Evolutionary conservation across 2,797 vertebrate genomes (phyloP), one percentile per base, ranked within the genome.

Genomic region (Gadopsis bispinosus): DNA sequence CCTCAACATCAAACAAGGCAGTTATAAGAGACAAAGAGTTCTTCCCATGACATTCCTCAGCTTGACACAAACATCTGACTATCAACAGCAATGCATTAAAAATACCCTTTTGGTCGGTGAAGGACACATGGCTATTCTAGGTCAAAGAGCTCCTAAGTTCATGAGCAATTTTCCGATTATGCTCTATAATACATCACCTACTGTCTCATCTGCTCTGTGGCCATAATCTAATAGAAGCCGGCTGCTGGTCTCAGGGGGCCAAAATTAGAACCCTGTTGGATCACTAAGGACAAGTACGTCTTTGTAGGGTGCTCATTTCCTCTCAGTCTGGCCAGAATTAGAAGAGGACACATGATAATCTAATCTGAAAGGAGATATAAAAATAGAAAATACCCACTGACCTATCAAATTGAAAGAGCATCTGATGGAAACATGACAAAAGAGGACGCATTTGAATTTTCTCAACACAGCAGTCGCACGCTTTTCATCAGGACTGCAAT

Each of bases 281-380:
- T 90, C 83, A 70, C 81, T n/a, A 61, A 85, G 84, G 88, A 95
- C 93, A 95, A 94, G 90, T 86, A 64, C 50, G 54, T 84, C 93
- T 93, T 95, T 95, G 93, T 95, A 83, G 90, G 87, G 84, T n/a
- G 82, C 87, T 93, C 88, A 93, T 94, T 94, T 94, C 93, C 93
- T 93, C 85, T 56, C 77, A 35, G 88, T 66, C 86, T 13, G 9
- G 69, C 70, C 79, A 91, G 89, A 94, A 87, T 91, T 91, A 90
- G 84, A 84, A 73, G 75, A 91, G 88, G 87, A 92, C 83, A 90
- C 81, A 79, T 53, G 73, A 91, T 93, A 90, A 95, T 92, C 73
- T 83, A 75, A 95, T 94, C 87, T 91, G 87, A 84, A 88, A 89
- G 78, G 61, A 70, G 77, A 83, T 73, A 50, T 86, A 89, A 91